These are phyloP conservation scores for Allolobophora icterica DNA, from an alignment of 2,888 invertebrate species.

Conservation along the genomic window DNA sequence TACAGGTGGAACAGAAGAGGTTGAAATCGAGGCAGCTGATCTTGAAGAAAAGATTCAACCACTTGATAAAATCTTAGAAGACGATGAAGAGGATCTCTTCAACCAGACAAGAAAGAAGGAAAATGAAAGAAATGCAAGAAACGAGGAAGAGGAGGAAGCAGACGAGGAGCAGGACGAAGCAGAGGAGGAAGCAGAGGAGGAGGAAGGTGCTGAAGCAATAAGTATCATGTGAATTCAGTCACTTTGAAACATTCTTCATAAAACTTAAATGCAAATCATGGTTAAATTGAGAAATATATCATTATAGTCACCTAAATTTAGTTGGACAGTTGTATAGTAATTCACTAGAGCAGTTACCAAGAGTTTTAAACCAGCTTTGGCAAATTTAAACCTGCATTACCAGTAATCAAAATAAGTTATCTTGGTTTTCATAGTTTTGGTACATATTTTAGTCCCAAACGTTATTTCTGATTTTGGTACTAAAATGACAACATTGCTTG, in stretches of 20 bases:
- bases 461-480: too few relatives aligned
- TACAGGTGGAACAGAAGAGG: background rate
- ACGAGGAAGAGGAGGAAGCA: conserved; percentile 28
- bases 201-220: background rate
- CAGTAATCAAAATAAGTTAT: too few relatives aligned
- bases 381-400: too few relatives aligned
- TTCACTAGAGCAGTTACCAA: too few relatives aligned
- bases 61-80: conserved; percentile 33
- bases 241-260: background rate
- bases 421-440: too few relatives aligned
- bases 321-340: too few relatives aligned
- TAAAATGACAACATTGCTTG: background rate
- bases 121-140: background rate
- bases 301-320: too few relatives aligned
- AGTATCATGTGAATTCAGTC: background rate
- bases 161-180: background rate
- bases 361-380: too few relatives aligned
- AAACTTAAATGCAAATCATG: background rate
- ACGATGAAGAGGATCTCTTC: conserved; percentile 31
- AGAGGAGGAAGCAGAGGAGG: background rate
- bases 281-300: too few relatives aligned
- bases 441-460: too few relatives aligned
- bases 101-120: background rate
- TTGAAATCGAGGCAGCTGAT: background rate
- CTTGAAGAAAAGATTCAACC: background rate